Conservation (phyloP, 2,113 vertebrate genomes). For the Camelus dromedarius region DNA sequence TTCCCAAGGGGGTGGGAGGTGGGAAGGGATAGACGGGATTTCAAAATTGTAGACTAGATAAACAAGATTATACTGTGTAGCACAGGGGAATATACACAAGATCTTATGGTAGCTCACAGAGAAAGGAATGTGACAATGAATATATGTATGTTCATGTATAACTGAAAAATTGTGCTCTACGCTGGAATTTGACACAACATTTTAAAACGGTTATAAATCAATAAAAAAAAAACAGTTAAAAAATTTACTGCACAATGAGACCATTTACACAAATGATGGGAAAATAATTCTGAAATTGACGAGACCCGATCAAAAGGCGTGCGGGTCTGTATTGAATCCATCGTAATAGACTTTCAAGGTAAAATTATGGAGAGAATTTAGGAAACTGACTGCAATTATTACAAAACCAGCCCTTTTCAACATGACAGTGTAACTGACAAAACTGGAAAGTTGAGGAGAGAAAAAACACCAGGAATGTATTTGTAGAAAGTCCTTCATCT, state of each 20-base stretch:
- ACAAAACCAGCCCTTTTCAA: neutral
- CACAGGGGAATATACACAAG: no score
- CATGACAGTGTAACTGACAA: neutral
- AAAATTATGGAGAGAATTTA: neutral
- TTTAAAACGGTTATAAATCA: no score
- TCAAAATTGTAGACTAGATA: no score
- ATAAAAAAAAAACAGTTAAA: no score
- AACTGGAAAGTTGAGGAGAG: rapidly evolving
- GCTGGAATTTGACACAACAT: no score
- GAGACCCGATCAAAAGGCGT: rapidly evolving
- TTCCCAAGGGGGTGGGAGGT: no score
- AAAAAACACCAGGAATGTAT: rapidly evolving
- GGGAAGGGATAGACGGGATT: no score
- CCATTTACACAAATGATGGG: rapidly evolving
- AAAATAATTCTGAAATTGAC: neutral
- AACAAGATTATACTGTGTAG: no score
- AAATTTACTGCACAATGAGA: neutral
- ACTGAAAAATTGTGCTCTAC: no score
- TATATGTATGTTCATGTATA: no score
- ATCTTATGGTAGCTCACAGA: no score
- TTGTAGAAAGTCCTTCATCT: neutral
- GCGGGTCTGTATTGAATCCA: rapidly evolving
- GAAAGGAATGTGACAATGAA: no score
- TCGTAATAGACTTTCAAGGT: rapidly evolving
- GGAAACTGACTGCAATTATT: neutral